Percentiles rank a stretch among this genome's conserved stretches.
These are phyloP conservation scores for Temnothorax curvispinosus DNA, from an alignment of 1,140 invertebrate genomes.

Conservation along the genomic window DNA sequence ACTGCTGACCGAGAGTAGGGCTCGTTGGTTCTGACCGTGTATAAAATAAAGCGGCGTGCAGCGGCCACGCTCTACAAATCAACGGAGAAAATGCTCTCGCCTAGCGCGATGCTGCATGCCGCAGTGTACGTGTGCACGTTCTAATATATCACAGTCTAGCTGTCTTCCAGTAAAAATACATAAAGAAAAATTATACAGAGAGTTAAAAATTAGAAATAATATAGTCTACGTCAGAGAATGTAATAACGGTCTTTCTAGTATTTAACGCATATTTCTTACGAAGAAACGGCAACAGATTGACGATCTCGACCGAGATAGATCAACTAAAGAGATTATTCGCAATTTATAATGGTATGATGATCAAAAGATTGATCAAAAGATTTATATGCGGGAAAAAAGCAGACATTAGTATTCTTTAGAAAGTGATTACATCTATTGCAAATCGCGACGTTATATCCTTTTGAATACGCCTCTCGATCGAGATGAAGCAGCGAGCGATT, in stretches of 20 bases:
- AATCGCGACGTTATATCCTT: conserved; percentile 3
- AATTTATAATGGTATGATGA: neutral
- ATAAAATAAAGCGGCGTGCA: conserved; percentile 71
- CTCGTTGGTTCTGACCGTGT: conserved; percentile 62
- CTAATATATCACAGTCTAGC: neutral
- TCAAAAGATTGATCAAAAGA: neutral
- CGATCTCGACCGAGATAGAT: neutral
- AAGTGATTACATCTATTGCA: neutral
- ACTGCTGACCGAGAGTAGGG: conserved; percentile 38
- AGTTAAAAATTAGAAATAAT: conserved; percentile 14
- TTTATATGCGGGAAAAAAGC: neutral
- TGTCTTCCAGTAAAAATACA: conserved; percentile 10
- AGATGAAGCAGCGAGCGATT: conserved; percentile 57
- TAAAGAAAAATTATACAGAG: neutral
- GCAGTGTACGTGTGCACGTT: neutral
- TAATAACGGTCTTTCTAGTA: neutral
- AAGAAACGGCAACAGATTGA: neutral
- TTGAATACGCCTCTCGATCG: conserved; percentile 20
- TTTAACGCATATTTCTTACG: neutral
- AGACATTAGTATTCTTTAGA: neutral
- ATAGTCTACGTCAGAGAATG: neutral
- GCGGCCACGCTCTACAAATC: conserved; percentile 79
- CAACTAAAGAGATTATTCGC: neutral
- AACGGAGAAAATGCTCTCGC: conserved; percentile 69
- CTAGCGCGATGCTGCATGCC: conserved; percentile 30